Evolutionary conservation across 2,888 invertebrate genomes (phyloP), one percentile per base, ranked within the genome.

Genomic region (Margaritifera margaritifera): DNA sequence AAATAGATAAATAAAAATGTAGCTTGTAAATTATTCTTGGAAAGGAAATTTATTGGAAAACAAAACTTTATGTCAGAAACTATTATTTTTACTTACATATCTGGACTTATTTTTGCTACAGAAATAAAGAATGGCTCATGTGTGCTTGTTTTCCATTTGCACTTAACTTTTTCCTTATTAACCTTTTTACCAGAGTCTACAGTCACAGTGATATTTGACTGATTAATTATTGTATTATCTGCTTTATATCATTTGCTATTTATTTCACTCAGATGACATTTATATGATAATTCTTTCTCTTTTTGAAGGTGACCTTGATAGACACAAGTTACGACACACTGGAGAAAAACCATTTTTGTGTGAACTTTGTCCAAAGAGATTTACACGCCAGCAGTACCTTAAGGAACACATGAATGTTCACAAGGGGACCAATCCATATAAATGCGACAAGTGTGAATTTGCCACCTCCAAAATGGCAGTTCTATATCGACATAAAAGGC

Each of bases 351-450:
- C 90, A 3, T 90, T 82, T 78, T 69, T 81, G 8, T 90, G 90
- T 78, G 78, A 84, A 24, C 68, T 87, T 31, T 90, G 90, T 74
- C 85, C 84, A 1, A 88, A 89, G 74, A 86, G 87, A 6, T 90
- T 90, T 77, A 90, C 90, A 24, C 78, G 90, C 24, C 85, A 86
- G 52, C 89, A 89, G 73, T 89, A 90, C 59, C 81, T 90, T 19
- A 88, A 88, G 57, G 90, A 90, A 72, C 90, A 90, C 76, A 84
- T 85, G 78, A 90, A 90, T 72, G 70, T 86, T 2, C 90, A 90
- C 74, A 87, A 84, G 60, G 89, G 89, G 6, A 74, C 83, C 19
- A 89, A 84, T 65, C 90, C 90, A 0, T 90, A 88, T 69, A 67
- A 78, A 6, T 90, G 90, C 74, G 81, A 84, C 53, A 80, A 84